These are phyloP conservation scores for Globia sparganii DNA, from an alignment of 2,888 invertebrate species.

Conservation along the genomic window DNA sequence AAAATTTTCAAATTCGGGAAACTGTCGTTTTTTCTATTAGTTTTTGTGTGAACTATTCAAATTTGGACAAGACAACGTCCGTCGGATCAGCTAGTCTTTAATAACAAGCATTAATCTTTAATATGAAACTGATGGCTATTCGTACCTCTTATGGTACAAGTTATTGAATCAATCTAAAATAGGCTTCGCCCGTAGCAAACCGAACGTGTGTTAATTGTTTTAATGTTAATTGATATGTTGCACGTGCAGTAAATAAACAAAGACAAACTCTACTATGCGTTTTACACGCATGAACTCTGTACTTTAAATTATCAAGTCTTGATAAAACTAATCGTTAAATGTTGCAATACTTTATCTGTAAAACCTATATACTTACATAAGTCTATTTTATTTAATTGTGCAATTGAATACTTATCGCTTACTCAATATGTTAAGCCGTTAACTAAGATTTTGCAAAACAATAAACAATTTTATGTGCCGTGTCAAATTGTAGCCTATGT, in stretches of 20 bases:
- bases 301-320: constrained; percentile 11
- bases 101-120: not conserved
- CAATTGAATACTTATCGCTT: constrained; percentile 25
- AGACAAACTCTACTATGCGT: constrained; percentile 19
- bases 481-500: constrained; percentile 26
- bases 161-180: constrained; percentile 37
- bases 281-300: constrained; percentile 29
- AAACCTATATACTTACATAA: constrained; percentile 17
- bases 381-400: constrained; percentile 12
- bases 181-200: constrained; percentile 3
- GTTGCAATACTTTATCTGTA: constrained; percentile 7
- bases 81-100: not conserved
- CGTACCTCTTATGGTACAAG: constrained; percentile 2
- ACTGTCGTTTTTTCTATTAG: no score
- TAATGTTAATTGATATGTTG: constrained; percentile 44
- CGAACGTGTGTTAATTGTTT: constrained; percentile 38
- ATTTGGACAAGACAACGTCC: not conserved
- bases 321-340: constrained; percentile 33
- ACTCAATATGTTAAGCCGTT: constrained; percentile 1
- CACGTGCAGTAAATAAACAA: constrained; percentile 53
- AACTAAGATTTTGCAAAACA: constrained; percentile 22
- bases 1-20: not conserved
- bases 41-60: not conserved
- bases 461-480: constrained; percentile 23
- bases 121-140: constrained; percentile 8